phyloP scores from a whole-genome alignment of 1,140 invertebrate genomes.

The Diachasma alloeum region DNA sequence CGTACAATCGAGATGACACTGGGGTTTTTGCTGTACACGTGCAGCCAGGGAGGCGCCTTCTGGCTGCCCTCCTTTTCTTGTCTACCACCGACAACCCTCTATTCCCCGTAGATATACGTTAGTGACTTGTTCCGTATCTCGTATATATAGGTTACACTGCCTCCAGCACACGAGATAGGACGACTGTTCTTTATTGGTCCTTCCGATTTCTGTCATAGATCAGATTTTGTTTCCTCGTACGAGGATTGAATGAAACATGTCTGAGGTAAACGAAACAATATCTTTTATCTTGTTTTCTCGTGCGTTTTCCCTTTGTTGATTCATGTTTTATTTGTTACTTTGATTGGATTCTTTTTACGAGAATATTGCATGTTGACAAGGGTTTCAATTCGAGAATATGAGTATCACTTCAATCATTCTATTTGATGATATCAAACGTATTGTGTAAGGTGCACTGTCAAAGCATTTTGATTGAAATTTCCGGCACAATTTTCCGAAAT shows the following conservation, averaged over 20 bases:
- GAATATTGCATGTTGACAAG: neutral
- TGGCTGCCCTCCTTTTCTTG: neutral
- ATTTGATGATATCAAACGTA: too few species aligned
- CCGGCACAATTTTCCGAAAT: too few species aligned
- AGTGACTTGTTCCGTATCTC: constrained; percentile 5
- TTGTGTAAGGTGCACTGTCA: too few species aligned
- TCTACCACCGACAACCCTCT: neutral
- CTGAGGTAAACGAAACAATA: constrained; percentile 2
- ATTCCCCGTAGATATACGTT: neutral
- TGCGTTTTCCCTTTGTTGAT: neutral
- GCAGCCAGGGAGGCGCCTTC: neutral
- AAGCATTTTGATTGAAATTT: too few species aligned
- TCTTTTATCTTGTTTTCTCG: neutral
- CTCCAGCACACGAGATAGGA: neutral
- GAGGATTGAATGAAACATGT: neutral
- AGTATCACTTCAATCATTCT: too few species aligned
- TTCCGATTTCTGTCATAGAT: constrained; percentile 2
- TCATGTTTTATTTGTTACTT: neutral
- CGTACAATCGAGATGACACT: neutral
- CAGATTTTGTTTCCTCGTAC: neutral
- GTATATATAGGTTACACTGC: neutral
- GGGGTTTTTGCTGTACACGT: neutral
- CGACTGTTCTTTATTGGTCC: constrained; percentile 6
- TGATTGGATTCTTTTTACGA: neutral
- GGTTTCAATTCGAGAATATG: too few species aligned